Percentiles rank a stretch among this genome's conserved stretches.
Evolutionary conservation across 2,797 vertebrate genomes (phyloP).

Genomic region (Synanceia verrucosa): DNA sequence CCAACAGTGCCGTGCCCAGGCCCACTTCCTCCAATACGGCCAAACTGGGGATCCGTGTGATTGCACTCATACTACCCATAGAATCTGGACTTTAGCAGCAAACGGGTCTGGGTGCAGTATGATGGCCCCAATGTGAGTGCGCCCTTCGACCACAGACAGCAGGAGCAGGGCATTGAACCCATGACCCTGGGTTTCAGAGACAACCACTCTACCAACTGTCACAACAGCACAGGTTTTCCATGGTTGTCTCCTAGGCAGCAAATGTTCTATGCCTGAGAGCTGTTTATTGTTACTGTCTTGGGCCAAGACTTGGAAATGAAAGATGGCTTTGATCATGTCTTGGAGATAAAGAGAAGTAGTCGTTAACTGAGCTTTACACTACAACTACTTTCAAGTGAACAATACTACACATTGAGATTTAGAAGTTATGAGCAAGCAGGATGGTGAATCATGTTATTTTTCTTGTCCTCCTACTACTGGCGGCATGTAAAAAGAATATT

Average conservation of each 20-base stretch:
- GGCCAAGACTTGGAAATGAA: conserved; percentile 28
- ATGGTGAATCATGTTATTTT: neutral
- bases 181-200: too few species aligned
- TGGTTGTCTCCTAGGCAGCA: neutral
- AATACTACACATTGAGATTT: neutral
- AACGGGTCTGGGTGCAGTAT: too few species aligned
- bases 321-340: conserved; percentile 21
- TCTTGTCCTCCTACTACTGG: conserved; percentile 2
- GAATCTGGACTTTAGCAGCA: too few species aligned
- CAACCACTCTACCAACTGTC: too few species aligned
- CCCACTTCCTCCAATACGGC: too few species aligned
- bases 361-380: neutral
- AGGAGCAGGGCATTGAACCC: too few species aligned
- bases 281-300: conserved; percentile 26
- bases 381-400: neutral
- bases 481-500: conserved; percentile 18
- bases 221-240: neutral
- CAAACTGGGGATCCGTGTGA: too few species aligned
- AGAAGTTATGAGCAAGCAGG: neutral
- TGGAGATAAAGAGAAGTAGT: neutral
- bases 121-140: too few species aligned
- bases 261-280: conserved; percentile 38
- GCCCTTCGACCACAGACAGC: too few species aligned
- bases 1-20: too few species aligned
- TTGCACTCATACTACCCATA: too few species aligned